phyloP scores from a whole-genome alignment of 2,113 vertebrate genomes.

The Rhabdornis inornatus region DNA sequence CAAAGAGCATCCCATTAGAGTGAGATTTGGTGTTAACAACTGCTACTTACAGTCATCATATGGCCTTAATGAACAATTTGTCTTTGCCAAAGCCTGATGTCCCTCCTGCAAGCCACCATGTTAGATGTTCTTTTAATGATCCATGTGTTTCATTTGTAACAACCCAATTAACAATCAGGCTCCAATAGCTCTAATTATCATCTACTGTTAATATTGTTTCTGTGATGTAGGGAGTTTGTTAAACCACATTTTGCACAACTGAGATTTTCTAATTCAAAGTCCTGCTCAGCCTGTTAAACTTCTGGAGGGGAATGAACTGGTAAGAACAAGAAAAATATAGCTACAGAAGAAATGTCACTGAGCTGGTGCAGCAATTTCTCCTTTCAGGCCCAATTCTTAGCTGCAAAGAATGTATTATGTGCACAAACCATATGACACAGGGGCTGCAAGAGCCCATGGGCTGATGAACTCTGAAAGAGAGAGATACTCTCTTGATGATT shows the following conservation, averaged over 20 bases:
- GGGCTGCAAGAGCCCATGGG: background rate
- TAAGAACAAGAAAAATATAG: background rate
- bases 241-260: background rate
- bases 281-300: background rate
- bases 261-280: conserved; percentile 4
- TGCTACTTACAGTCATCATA: background rate
- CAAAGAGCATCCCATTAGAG: background rate
- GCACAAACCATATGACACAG: background rate
- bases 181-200: conserved; percentile 27
- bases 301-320: background rate
- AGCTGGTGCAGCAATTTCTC: background rate
- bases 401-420: background rate
- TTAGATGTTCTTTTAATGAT: conserved; percentile 63
- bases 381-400: background rate
- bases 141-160: conserved; percentile 32
- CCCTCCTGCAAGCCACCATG: conserved; percentile 3
- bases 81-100: conserved; percentile 44
- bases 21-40: conserved; percentile 30
- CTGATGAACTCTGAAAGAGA: background rate
- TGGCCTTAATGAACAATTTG: conserved; percentile 45
- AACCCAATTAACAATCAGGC: conserved; percentile 33
- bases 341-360: background rate
- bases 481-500: background rate
- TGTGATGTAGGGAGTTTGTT: background rate
- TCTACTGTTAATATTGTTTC: conserved; percentile 38